Conservation (phyloP, 2,797 vertebrate genomes). For the Florisuga fusca region DNA sequence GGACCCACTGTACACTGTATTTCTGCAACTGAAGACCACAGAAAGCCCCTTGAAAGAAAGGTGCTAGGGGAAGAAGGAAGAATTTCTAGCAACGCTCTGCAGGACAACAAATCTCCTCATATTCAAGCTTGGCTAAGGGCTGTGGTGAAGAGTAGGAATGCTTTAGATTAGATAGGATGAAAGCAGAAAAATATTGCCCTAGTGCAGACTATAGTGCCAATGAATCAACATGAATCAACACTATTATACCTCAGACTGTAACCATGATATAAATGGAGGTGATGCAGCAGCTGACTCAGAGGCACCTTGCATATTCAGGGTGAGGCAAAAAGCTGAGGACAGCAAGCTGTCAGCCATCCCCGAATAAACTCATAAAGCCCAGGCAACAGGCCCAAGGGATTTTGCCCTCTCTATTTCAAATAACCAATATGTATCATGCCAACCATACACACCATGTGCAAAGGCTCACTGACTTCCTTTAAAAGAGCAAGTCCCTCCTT, state of each 20-base stretch:
- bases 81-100: neutral
- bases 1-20: accelerated
- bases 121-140: neutral
- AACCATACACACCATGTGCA: neutral
- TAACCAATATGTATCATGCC: neutral
- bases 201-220: accelerated
- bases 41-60: neutral
- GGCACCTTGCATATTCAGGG: neutral
- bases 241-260: neutral
- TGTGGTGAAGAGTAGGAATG: neutral
- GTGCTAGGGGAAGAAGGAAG: neutral
- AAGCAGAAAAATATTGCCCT: neutral
- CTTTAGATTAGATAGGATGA: neutral
- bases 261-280: neutral
- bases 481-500: neutral
- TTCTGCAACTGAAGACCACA: neutral
- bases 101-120: neutral
- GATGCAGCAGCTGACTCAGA: constrained; percentile 54
- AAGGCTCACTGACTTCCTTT: neutral
- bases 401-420: neutral
- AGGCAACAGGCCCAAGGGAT: neutral
- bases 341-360: neutral
- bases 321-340: neutral
- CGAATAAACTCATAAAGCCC: neutral
- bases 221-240: constrained; percentile 43